Evolutionary conservation across 2,113 vertebrate genomes (phyloP).

Genomic region (Lagopus muta): DNA sequence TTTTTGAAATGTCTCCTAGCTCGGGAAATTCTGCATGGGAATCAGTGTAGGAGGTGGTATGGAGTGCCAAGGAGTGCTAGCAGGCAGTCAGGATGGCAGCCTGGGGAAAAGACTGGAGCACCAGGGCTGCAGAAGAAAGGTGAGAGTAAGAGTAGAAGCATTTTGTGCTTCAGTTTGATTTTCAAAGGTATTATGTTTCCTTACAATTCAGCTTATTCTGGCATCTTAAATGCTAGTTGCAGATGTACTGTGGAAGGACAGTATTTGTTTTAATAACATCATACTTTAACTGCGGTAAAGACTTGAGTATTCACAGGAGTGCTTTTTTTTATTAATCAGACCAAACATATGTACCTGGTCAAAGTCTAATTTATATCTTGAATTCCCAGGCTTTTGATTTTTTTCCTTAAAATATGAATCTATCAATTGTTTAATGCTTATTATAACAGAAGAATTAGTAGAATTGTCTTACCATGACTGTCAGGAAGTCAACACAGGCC

Average conservation of each 20-base stretch:
- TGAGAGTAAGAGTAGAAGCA: background rate
- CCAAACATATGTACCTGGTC: background rate
- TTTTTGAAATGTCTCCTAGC: background rate
- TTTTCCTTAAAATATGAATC: background rate
- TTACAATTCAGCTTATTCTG: background rate
- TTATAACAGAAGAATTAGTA: background rate
- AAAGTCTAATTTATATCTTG: background rate
- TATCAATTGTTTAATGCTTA: background rate
- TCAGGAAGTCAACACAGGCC: slow-evolving; percentile 54
- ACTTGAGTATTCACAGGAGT: background rate
- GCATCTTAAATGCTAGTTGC: background rate
- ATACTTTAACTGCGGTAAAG: background rate
- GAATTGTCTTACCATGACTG: slow-evolving; percentile 5
- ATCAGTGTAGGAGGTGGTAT: background rate
- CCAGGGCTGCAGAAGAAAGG: background rate
- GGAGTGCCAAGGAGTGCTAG: background rate
- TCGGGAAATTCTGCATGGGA: background rate
- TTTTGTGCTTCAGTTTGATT: background rate
- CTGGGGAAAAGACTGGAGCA: background rate
- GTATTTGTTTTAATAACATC: background rate
- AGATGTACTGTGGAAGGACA: background rate
- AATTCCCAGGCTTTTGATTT: background rate
- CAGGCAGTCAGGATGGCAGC: rapidly evolving
- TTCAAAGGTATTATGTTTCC: background rate
- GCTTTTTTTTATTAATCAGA: background rate